These are phyloP conservation scores for Camponotus floridanus DNA, from an alignment of 1,140 invertebrate species.

Conservation along the genomic window DNA sequence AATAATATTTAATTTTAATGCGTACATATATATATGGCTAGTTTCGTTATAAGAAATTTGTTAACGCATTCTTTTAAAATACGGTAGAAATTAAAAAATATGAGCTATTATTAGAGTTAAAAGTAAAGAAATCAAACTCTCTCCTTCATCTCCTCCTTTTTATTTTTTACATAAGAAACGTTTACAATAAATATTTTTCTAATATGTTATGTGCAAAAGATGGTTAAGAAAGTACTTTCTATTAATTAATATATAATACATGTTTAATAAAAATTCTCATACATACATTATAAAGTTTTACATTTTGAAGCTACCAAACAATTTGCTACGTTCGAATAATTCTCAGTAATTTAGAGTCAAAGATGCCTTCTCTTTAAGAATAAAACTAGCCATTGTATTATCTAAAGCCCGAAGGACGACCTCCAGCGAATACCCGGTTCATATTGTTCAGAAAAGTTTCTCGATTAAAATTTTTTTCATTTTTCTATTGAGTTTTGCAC, in stretches of 20 bases:
- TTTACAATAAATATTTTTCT: not conserved
- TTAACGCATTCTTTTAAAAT: slow-evolving; percentile 3
- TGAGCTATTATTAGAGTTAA: not conserved
- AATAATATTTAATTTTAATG: not conserved
- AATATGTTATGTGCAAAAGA: not conserved
- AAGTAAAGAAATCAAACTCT: slow-evolving; percentile 6
- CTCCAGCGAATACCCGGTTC: slow-evolving; percentile 61
- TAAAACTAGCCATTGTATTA: slow-evolving; percentile 24
- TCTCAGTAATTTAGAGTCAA: slow-evolving; percentile 44
- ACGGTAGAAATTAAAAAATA: not conserved
- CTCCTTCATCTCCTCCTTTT: not conserved
- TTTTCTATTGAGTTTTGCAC: slow-evolving; percentile 76
- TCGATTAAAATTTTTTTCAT: slow-evolving; percentile 84
- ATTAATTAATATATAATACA: not conserved
- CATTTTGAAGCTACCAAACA: not conserved
- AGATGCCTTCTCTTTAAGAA: slow-evolving; percentile 12
- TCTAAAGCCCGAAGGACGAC: slow-evolving; percentile 68
- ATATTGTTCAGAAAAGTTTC: slow-evolving; percentile 80
- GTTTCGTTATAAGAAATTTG: not conserved
- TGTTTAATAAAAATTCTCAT: slow-evolving; percentile 17
- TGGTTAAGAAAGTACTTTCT: not conserved
- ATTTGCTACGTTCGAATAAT: slow-evolving; percentile 22
- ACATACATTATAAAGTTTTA: not conserved
- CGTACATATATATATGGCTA: not conserved
- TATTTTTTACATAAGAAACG: not conserved